Percentiles rank a stretch among this genome's conserved stretches.
Conservation (phyloP, 2,888 invertebrate species). For the Axea sp. region DNA sequence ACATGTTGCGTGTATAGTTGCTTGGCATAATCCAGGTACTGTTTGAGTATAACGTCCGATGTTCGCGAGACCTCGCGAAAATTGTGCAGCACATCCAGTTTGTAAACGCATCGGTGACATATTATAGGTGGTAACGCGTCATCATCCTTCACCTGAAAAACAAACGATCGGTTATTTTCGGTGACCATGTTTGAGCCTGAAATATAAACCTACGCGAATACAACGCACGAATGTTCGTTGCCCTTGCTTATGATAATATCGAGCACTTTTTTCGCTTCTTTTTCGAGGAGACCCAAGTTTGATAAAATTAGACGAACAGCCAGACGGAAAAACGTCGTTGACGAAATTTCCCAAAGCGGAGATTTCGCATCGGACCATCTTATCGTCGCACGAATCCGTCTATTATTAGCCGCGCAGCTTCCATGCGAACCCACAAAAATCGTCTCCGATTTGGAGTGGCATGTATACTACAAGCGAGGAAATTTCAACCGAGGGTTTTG, state of each 20-base stretch:
- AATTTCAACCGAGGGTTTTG: too few species aligned
- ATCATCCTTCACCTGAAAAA: constrained; percentile 84
- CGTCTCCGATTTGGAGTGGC: constrained; percentile 27
- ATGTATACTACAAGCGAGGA: too few species aligned
- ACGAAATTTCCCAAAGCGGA: constrained; percentile 54
- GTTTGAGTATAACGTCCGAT: constrained; percentile 87
- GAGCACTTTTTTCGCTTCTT: too few species aligned
- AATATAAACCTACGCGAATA: too few species aligned
- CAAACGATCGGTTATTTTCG: too few species aligned
- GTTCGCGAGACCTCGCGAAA: constrained; percentile 89
- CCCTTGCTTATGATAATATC: constrained; percentile 3
- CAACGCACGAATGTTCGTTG: too few species aligned
- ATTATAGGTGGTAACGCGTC: constrained; percentile 89
- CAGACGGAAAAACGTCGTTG: constrained; percentile 46
- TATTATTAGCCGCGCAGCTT: constrained; percentile 38
- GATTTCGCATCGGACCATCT: constrained; percentile 41
- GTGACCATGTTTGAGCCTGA: too few species aligned
- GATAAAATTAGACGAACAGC: constrained; percentile 39
- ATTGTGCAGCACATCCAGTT: constrained; percentile 87
- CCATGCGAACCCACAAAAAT: constrained; percentile 25
- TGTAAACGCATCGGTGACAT: constrained; percentile 88
- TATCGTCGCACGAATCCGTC: constrained; percentile 44
- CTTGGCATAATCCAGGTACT: constrained; percentile 87
- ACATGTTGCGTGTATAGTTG: constrained; percentile 82
- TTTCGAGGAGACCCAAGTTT: neutral